Conservation (phyloP, 2,888 invertebrate genomes). For the Aporophyla lueneburgensis region DNA sequence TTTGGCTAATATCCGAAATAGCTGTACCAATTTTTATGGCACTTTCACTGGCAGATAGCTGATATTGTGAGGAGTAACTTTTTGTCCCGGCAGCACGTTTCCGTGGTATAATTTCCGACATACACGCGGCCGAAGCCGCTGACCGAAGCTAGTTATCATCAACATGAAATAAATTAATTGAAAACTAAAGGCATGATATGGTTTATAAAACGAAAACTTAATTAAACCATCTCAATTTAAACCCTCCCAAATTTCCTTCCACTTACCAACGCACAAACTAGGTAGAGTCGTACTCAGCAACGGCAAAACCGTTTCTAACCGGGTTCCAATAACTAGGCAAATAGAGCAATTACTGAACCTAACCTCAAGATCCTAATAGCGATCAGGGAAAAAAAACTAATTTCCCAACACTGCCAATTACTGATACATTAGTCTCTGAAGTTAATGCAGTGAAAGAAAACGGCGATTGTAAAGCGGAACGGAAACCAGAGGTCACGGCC, state of each 20-base stretch:
- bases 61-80: too few relatives aligned
- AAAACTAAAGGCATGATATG: background rate
- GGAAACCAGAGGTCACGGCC: conserved; percentile 58
- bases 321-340: conserved; percentile 44
- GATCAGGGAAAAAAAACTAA: conserved; percentile 36
- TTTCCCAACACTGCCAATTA: conserved; percentile 46
- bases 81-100: too few relatives aligned
- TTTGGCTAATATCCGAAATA: too few relatives aligned
- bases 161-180: conserved; percentile 6
- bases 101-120: too few relatives aligned
- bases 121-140: too few relatives aligned
- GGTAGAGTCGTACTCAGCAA: conserved; percentile 25
- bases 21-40: too few relatives aligned
- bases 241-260: conserved; percentile 23
- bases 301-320: conserved; percentile 24
- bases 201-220: background rate
- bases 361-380: conserved; percentile 27
- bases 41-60: too few relatives aligned
- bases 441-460: conserved; percentile 30
- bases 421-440: conserved; percentile 32
- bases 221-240: background rate
- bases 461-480: conserved; percentile 38
- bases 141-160: too few relatives aligned
- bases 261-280: conserved; percentile 29
- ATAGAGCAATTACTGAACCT: conserved; percentile 43